Base-by-base conservation (phyloP, 2,888 invertebrate species). In the Punctoribates punctum region DNA sequence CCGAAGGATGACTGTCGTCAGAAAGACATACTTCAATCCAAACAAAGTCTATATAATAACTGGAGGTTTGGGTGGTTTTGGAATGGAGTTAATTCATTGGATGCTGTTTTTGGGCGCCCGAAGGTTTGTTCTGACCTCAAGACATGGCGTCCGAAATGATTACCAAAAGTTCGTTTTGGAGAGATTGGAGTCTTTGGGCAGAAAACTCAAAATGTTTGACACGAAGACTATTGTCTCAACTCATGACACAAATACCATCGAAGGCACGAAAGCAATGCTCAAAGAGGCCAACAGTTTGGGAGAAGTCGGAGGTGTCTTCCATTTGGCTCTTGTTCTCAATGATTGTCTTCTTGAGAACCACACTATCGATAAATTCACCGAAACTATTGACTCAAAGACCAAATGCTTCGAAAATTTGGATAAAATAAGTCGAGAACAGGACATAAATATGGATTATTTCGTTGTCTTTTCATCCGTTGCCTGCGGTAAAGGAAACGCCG, bases 391-490 rank as follows among this genome's bases (percentile, higher is more conserved):
- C 80, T 94, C 97, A 0, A 99, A 99, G 86, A 89, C 95, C 9
- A 81, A 86, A n/a, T 93, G 91, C 23, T 95, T 95, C 0, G 88
- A 89, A 80, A 88, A 90, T 81, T 85, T 99, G 81, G 98, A 99
- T 84, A 84, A 83, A 42, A 90, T 89, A 13, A 91, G 93, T 0
- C 89, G 96, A 77, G 87, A 87, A 80, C 83, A 90, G 77, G 93
- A 94, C 81, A 90, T 91, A 0, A 88, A 90, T 80, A 84, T 85
- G 80, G 94, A 96, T 82, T 91, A 94, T 87, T 99, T 98, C 84
- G 94, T 98, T 74, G 92, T 89, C 77, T 99, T 97, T 87, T 98
- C 98, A 54, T 96, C 96, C 67, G 92, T 99, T 77, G 93, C 95
- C 46, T 96, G 96, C 85, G 98, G 97, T 17, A 90, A 96, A 80